Evolutionary conservation across 2,888 invertebrate species (phyloP).

Genomic region (Drosophila kuntzei): DNA sequence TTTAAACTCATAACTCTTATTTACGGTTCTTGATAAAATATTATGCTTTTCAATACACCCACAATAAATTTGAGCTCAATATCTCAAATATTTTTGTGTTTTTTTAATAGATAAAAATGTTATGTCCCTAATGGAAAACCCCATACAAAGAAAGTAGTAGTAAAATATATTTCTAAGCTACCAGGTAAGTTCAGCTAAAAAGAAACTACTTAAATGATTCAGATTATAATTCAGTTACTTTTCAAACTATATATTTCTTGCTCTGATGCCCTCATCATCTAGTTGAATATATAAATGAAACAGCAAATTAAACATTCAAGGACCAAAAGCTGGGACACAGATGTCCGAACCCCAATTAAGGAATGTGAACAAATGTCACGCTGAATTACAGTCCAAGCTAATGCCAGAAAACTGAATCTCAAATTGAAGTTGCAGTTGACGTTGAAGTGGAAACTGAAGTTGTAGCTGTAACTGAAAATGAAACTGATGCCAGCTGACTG

Average conservation of each 20-base stretch:
- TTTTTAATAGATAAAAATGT: too few species aligned
- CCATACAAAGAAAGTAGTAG: too few species aligned
- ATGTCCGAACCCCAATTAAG: constrained; percentile 17
- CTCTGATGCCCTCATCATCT: background rate
- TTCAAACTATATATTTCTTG: background rate
- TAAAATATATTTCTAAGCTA: too few species aligned
- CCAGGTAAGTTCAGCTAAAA: too few species aligned
- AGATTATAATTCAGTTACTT: background rate
- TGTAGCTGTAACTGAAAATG: constrained; percentile 5
- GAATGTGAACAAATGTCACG: constrained; percentile 23
- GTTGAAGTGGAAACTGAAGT: constrained; percentile 15
- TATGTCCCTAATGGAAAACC: too few species aligned
- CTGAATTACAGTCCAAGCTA: constrained; percentile 13
- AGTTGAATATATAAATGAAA: constrained; percentile 1
- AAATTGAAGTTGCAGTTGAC: constrained; percentile 21
- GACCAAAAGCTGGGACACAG: constrained; percentile 1
- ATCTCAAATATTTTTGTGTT: too few species aligned
- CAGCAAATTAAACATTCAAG: constrained; percentile 12
- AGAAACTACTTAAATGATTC: background rate
- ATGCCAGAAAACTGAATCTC: constrained; percentile 10
- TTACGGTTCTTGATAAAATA: too few species aligned
- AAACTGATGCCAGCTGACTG: constrained; percentile 22
- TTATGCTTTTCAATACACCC: too few species aligned
- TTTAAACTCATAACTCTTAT: too few species aligned
- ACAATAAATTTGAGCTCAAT: too few species aligned